Base-by-base conservation (phyloP, 2,113 vertebrate genomes). In the Ochotona curzoniae region DNA sequence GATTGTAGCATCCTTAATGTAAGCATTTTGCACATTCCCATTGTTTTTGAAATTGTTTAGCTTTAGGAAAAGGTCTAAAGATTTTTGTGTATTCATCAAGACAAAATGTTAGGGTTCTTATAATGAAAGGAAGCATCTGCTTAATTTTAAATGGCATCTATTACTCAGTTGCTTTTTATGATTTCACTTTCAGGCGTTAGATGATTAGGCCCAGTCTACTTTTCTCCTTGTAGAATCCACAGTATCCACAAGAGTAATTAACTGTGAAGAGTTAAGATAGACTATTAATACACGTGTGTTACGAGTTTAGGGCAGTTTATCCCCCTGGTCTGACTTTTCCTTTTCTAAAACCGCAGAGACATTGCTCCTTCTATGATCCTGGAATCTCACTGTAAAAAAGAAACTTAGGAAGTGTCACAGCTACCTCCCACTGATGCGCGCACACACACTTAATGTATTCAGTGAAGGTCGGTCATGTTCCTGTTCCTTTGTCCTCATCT, bases 21-120 rank as follows among this genome's bases (percentile, higher is more conserved):
- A 87, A 73, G 47, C 7, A 63, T 79, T 93, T 49, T 89, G 5
- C 79, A 10, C 13, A n/a, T 70, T 87, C 21, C 30, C 30, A 60
- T 73, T 76, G 26, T 91, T 95, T 44, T 92, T 93, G 32, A 47
- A 80, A 89, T 47, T 30, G 8, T n/a, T n/a, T n/a, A 23, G 67
- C 66, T 94, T 47, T 35, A 66, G n/a, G 51, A 73, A 96, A 94
- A 51, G 38, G 90, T 61, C 7, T 80, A 20, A 86, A 63, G 0
- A 1, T 96, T 95, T 84, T 80, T 95, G n/a, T 95, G 70, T 90
- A 47, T 87, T 78, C 60, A 79, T 82, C n/a, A 88, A 67, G 73
- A 61, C 49, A 96, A 95, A 96, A 92, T 74, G 9, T 86, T 83
- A 76, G 63, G 91, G 38, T 30, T 49, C 35, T 60, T 38, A 61